phyloP scores from a whole-genome alignment of 1,140 invertebrate genomes.

The Ceratina australensis region DNA sequence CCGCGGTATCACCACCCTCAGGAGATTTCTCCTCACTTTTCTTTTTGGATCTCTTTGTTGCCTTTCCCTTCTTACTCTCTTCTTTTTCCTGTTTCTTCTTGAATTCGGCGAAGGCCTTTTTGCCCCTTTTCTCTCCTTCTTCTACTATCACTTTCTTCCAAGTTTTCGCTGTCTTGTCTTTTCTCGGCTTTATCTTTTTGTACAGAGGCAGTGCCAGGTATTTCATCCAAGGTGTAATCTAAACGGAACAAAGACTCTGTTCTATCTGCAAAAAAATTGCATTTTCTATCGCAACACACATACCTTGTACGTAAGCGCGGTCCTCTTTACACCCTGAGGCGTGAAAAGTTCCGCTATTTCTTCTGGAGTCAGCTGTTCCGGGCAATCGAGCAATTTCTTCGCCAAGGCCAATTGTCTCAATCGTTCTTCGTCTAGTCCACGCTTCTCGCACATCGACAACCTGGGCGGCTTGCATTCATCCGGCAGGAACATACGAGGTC shows the following conservation, averaged over 20 bases:
- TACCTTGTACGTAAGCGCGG: constrained; percentile 51
- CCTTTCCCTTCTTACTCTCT: neutral
- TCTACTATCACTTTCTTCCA: constrained; percentile 55
- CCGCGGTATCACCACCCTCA: neutral
- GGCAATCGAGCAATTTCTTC: constrained; percentile 50
- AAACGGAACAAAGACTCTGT: neutral
- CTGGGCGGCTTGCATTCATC: constrained; percentile 9
- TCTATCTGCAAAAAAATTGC: neutral
- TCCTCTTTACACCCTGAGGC: constrained; percentile 43
- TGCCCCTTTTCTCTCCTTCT: constrained; percentile 50
- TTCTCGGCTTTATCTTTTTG: constrained; percentile 49
- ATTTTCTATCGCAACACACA: too few relatives aligned
- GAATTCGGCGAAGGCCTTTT: constrained; percentile 47
- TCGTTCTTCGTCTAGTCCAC: neutral
- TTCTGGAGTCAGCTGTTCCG: constrained; percentile 42
- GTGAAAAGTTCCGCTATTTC: constrained; percentile 50
- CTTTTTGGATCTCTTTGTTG: neutral
- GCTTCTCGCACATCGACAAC: neutral
- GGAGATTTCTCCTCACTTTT: neutral
- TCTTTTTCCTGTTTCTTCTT: constrained; percentile 11
- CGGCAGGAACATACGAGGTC: neutral
- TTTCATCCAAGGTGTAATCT: constrained; percentile 59
- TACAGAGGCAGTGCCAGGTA: constrained; percentile 59
- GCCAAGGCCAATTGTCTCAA: constrained; percentile 22
- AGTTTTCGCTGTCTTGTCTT: constrained; percentile 40